Evolutionary conservation across 2,888 invertebrate species (phyloP).

Genomic region (Oscheius myriophilus): DNA sequence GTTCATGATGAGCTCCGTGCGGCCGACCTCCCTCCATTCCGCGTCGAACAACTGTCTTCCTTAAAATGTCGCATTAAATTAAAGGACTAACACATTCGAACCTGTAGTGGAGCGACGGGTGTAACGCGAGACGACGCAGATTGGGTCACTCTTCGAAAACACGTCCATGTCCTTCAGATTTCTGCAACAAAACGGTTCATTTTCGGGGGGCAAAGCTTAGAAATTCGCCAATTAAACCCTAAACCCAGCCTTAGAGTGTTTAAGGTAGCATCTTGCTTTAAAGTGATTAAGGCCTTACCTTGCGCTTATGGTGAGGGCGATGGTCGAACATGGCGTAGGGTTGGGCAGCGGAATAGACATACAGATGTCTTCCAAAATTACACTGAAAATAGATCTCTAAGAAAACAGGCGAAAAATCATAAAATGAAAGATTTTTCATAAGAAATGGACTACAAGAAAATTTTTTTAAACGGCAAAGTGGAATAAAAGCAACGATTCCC

Average conservation of each 20-base stretch:
- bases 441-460: too few species aligned
- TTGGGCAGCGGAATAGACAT: not conserved
- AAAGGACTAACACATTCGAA: not conserved
- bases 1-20: conserved; percentile 66
- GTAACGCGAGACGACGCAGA: conserved; percentile 55
- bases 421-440: not conserved
- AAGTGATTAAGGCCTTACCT: not conserved
- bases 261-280: too few species aligned
- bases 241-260: too few species aligned
- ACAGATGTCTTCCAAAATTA: not conserved
- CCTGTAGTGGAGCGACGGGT: conserved; percentile 10
- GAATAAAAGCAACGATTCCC: too few species aligned
- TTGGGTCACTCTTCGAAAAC: conserved; percentile 68
- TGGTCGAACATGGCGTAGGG: conserved; percentile 14
- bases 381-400: too few species aligned
- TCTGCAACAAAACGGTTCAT: conserved; percentile 42
- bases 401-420: too few species aligned
- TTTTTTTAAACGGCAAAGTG: too few species aligned
- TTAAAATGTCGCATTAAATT: not conserved
- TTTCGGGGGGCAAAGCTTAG: too few species aligned
- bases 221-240: too few species aligned
- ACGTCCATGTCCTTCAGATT: conserved; percentile 65
- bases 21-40: conserved; percentile 58
- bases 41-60: conserved; percentile 3
- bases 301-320: conserved; percentile 14